Evolutionary conservation across 2,888 invertebrate species (phyloP), one percentile per base, ranked within the genome.

Genomic region (Pyrgus malvae): DNA sequence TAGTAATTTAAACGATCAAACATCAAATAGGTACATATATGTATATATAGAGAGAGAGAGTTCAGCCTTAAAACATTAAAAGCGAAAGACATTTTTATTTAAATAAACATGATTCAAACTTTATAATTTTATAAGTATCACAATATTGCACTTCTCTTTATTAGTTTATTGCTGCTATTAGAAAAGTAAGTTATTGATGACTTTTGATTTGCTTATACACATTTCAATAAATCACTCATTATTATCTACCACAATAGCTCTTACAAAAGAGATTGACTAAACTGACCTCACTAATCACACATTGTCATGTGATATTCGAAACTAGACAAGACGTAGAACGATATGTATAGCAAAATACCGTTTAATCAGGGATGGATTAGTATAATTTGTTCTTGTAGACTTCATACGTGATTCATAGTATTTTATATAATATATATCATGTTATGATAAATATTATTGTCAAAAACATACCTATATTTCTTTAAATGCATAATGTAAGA

Each of bases 321-420:
- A 76, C 70, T 69, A 73, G 78, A 77, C 79, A 72, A 78, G 78
- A 80, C 74, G 73, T 79, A 76, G 68, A 79, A 80, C 82, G 87
- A 87, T 87, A 87, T 85, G 87, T 85, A 81, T 85, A 76, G 74
- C 74, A 67, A 65, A 73, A 74, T 73, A 75, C 66, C 73, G 68
- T 75, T 70, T 71, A 75, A 75, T 70, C 61, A 72, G 69, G 19
- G n/a, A 19, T 19, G 37, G 17, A 19, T 7, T 9, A 37, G 17
- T 8, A n/a, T 33, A 29, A 29, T n/a, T n/a, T n/a, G n/a, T n/a
- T n/a, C n/a, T n/a, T n/a, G n/a, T n/a, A n/a, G n/a, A n/a, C n/a
- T n/a, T n/a, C n/a, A n/a, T n/a, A n/a, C n/a, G n/a, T n/a, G n/a
- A n/a, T n/a, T n/a, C n/a, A n/a, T n/a, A n/a, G n/a, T n/a, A n/a